Evolutionary conservation across 2,888 invertebrate genomes (phyloP).

Genomic region (Rapana venosa): DNA sequence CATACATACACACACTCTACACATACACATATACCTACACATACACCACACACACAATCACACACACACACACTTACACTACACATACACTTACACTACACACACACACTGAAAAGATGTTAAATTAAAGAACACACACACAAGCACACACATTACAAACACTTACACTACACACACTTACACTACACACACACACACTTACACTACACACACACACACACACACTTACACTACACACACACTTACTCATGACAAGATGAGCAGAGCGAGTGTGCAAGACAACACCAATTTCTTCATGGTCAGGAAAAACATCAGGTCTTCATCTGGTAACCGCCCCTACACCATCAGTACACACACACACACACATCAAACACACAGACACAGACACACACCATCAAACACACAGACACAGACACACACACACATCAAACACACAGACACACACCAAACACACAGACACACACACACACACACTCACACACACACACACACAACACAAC

Average conservation of each 20-base stretch:
- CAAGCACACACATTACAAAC: too few relatives aligned
- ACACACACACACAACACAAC: too few relatives aligned
- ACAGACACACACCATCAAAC: neutral
- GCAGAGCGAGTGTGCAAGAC: conserved; percentile 82
- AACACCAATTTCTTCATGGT: conserved; percentile 84
- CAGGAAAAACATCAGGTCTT: conserved; percentile 85
- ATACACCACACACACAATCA: neutral
- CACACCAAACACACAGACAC: too few relatives aligned
- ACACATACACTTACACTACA: neutral
- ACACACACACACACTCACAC: too few relatives aligned
- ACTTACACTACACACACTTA: neutral
- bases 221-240: neutral
- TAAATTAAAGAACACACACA: too few relatives aligned
- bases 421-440: neutral
- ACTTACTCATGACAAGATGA: conserved; percentile 82
- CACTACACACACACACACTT: neutral
- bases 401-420: neutral
- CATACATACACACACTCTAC: too few relatives aligned
- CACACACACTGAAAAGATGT: neutral
- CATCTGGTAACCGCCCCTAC: conserved; percentile 83
- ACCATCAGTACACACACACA: neutral
- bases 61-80: neutral
- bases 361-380: neutral
- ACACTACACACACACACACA: too few relatives aligned
- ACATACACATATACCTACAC: neutral